Evolutionary conservation across 2,888 invertebrate species (phyloP).

Genomic region (Yponomeuta sedellus): DNA sequence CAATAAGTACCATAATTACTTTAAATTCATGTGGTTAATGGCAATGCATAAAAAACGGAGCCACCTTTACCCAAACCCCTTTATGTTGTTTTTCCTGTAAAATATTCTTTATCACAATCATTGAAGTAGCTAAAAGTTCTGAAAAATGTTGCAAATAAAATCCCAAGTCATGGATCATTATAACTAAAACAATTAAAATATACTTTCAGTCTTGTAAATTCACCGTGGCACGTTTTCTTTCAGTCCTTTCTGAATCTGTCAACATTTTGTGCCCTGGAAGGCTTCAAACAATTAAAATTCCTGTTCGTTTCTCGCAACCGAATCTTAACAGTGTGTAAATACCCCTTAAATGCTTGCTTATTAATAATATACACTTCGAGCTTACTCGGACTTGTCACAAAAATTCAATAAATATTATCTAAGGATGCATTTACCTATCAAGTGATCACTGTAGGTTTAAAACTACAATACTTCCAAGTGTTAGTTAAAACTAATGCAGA

Average conservation of each 20-base stretch:
- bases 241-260: conserved; percentile 29
- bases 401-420: conserved; percentile 16
- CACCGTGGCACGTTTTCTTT: conserved; percentile 39
- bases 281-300: conserved; percentile 13
- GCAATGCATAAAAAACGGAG: too few species aligned
- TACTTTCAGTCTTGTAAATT: conserved; percentile 68
- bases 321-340: neutral
- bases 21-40: too few species aligned
- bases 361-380: neutral
- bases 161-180: conserved; percentile 57
- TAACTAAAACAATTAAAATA: conserved; percentile 47
- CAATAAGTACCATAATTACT: too few species aligned
- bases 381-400: conserved; percentile 1
- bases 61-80: too few species aligned
- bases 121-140: conserved; percentile 50
- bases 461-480: conserved; percentile 5
- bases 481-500: conserved; percentile 1
- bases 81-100: conserved; percentile 29
- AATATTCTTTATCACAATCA: conserved; percentile 67
- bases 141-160: conserved; percentile 27
- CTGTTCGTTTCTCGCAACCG: neutral
- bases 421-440: conserved; percentile 8
- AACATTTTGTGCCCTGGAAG: conserved; percentile 14
- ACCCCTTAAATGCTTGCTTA: conserved; percentile 7
- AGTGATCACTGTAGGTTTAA: neutral